Conservation (phyloP, 2,113 vertebrate genomes). For the Thomomys bottae region DNA sequence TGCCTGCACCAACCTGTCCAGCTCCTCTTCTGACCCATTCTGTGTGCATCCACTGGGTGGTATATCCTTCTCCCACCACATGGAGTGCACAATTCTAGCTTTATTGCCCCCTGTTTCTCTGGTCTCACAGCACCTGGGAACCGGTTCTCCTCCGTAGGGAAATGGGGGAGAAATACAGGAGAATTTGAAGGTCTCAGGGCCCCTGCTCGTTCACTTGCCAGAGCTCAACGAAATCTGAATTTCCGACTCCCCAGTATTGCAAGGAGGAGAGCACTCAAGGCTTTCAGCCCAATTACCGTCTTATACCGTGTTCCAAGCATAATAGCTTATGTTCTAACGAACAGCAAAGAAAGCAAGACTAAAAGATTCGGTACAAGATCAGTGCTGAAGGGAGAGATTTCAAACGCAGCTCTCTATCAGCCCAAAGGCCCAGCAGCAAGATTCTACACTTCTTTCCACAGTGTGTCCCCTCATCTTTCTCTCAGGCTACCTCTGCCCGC, state of each 20-base stretch:
- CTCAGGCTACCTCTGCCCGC: background rate
- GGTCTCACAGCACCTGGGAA: background rate
- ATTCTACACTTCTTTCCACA: background rate
- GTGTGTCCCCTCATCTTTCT: background rate
- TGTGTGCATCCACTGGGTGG: background rate
- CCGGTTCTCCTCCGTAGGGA: background rate
- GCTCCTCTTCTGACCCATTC: background rate
- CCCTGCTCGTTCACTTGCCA: background rate
- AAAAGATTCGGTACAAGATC: background rate
- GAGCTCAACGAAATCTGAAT: background rate
- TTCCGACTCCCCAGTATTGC: background rate
- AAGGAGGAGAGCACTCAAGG: background rate
- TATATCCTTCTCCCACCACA: background rate
- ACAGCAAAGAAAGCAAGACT: background rate
- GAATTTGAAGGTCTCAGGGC: background rate
- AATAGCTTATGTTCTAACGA: background rate
- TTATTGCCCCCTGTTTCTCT: background rate
- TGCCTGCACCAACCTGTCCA: too few species aligned
- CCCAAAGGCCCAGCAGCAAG: background rate
- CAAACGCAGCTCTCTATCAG: background rate
- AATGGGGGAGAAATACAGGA: background rate
- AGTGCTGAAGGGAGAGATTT: background rate
- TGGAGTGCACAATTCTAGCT: rapidly evolving
- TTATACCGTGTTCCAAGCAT: background rate
- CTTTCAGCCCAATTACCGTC: background rate